These are phyloP conservation scores for Lepus townsendii DNA, from an alignment of 2,797 vertebrate species.

Conservation along the genomic window DNA sequence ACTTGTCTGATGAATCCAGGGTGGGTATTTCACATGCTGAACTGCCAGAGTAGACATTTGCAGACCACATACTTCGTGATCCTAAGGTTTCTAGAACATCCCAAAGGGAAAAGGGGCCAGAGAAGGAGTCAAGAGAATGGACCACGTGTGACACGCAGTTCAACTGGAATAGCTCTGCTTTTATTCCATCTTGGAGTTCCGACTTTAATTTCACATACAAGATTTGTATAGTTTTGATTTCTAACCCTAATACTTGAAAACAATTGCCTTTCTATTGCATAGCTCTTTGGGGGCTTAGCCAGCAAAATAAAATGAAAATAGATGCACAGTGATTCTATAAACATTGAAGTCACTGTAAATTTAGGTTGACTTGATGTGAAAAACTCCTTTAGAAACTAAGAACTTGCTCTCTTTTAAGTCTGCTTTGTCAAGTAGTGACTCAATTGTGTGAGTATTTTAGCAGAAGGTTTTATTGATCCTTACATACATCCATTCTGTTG, in stretches of 20 bases:
- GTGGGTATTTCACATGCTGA: constrained; percentile 24
- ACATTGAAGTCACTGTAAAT: background rate
- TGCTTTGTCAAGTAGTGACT: constrained; percentile 10
- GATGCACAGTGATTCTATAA: background rate
- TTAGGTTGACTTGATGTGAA: background rate
- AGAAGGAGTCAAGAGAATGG: background rate
- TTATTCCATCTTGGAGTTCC: background rate
- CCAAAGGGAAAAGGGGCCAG: background rate
- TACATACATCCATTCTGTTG: background rate
- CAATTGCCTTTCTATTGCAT: background rate
- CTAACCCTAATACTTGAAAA: background rate
- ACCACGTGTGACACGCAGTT: background rate
- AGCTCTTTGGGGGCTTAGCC: background rate
- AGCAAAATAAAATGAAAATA: constrained; percentile 31
- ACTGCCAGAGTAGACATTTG: background rate
- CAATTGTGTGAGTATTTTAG: background rate
- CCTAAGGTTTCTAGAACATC: background rate
- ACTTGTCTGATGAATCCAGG: background rate
- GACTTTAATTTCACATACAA: constrained; percentile 27
- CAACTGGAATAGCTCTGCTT: constrained; percentile 29
- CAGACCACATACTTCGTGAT: background rate
- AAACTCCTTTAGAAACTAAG: constrained; percentile 34
- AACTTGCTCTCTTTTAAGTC: constrained; percentile 14
- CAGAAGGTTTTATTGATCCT: background rate
- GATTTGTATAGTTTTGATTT: background rate